Base-by-base conservation (phyloP, 2,888 invertebrate species). In the Palloptera scutellata region DNA sequence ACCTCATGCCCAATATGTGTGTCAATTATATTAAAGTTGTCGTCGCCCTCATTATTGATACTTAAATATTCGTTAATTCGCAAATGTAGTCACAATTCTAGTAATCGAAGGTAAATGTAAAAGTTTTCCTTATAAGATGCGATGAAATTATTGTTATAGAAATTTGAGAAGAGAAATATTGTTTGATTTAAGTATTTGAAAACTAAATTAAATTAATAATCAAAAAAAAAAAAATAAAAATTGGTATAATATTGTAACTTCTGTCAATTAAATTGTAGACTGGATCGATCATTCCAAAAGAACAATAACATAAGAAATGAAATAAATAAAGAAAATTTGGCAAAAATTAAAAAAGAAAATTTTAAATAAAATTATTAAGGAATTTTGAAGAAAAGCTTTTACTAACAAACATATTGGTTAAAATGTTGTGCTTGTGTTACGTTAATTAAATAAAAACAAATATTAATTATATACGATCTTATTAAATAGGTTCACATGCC, bases 211-310 rank as follows among this genome's bases (percentile, higher is more conserved):
- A 43, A 19, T 11, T 59, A 11, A 41, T 11, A 53, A 53, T 53
- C n/a, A n/a, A n/a, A n/a, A n/a, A 20, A 30, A 17, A 60, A 11
- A 9, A 15, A 61, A 54, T 57, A 61, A 67, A 43, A 48, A 72
- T 78, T 52, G 42, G 53, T 43, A 43, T 41, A 78, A 77, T 76
- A 83, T 81, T 82, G 84, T 81, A 84, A 84, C 84, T 83, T 83
- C 80, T 84, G 84, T 84, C 84, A 84, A 84, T 84, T 84, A 84
- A 81, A 79, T 81, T 81, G 83, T 84, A 84, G 84, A 84, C 84
- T 84, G 84, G 83, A 82, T 80, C 75, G 52, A 30, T 51, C 64
- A 65, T 64, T 71, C 69, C 70, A 66, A 62, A 67, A 69, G 61
- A 66, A 52, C 62, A 66, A 68, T 64, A 65, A 63, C 62, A 67